Base-by-base conservation (phyloP, 2,888 invertebrate species). In the Pocota personata region DNA sequence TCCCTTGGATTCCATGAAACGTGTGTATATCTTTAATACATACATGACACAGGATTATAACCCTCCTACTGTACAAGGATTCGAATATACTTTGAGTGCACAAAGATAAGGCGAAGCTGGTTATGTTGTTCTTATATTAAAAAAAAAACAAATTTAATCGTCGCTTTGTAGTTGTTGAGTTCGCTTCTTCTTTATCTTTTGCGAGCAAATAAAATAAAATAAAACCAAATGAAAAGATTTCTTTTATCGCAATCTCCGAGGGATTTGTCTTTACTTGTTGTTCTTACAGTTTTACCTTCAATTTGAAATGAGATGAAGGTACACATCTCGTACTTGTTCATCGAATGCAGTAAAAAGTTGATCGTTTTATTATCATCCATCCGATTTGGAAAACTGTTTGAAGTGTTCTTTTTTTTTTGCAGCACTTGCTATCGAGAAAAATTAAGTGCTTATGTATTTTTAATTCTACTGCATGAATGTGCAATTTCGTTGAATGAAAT, bases 101-200 rank as follows among this genome's bases (percentile, higher is more conserved):
- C 27, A 7, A 12, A 62, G 62, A 62, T 62, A 62, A 62, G 62
- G 27, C 14, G 27, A 27, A 3, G 27, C 27, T 14, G n/a, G 24
- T 58, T 3, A 2, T 60, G 24, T 27, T 60, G n/a, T 40, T 40
- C 27, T 60, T 16, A 14, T 58, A n/a, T 43, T 62, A 14, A 21
- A 21, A 35, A 57, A 19, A 19, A 57, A 30, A 24, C 24, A 43
- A 57, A 69, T 57, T 57, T 57, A 69, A 69, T 69, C 69, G 69
- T 57, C 19, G 50, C 35, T 50, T 66, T 50, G 48, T 66, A 50
- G 50, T 66, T 50, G 50, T 50, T 14, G 24, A 21, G 30, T 37
- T 50, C 52, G 32, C 10, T 48, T 16, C 14, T 1, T 48, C 19
- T 46, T 12, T 4, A n/a, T 14, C n/a, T 21, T 24, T 19, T 1